Evolutionary conservation across 1,140 invertebrate species (phyloP).

Genomic region (Gryon sp.): DNA sequence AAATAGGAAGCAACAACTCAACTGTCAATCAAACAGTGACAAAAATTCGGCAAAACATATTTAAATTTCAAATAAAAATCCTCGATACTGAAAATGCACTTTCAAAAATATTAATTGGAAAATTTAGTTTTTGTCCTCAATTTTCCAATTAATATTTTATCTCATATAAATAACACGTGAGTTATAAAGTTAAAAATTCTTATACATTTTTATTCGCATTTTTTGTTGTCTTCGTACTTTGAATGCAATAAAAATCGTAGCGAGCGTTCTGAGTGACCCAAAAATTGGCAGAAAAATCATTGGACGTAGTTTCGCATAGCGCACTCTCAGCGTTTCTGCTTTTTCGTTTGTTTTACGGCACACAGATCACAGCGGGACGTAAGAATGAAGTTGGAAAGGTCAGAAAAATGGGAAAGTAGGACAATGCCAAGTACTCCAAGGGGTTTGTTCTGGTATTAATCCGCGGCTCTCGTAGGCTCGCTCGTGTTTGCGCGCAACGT

Average conservation of each 20-base stretch:
- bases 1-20: no score
- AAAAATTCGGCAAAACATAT: no score
- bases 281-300: slow-evolving; percentile 16
- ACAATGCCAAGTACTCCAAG: slow-evolving; percentile 43
- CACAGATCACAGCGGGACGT: slow-evolving; percentile 28
- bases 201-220: not conserved
- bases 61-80: no score
- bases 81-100: no score
- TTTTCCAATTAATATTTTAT: no score
- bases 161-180: no score
- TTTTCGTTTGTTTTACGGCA: slow-evolving; percentile 34
- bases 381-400: slow-evolving; percentile 47
- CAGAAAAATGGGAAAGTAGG: slow-evolving; percentile 50
- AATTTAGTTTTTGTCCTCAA: no score
- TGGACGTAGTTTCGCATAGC: slow-evolving; percentile 9
- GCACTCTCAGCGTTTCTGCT: slow-evolving; percentile 9
- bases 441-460: slow-evolving; percentile 36
- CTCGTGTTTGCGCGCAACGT: slow-evolving; percentile 20
- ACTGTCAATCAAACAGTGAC: no score
- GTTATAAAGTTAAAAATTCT: not conserved
- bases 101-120: no score
- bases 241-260: slow-evolving; percentile 7
- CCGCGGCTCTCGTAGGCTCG: slow-evolving; percentile 6
- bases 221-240: not conserved
- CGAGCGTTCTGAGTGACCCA: no score